phyloP scores from a whole-genome alignment of 2,888 invertebrate genomes.

The Pherbina coryleti region DNA sequence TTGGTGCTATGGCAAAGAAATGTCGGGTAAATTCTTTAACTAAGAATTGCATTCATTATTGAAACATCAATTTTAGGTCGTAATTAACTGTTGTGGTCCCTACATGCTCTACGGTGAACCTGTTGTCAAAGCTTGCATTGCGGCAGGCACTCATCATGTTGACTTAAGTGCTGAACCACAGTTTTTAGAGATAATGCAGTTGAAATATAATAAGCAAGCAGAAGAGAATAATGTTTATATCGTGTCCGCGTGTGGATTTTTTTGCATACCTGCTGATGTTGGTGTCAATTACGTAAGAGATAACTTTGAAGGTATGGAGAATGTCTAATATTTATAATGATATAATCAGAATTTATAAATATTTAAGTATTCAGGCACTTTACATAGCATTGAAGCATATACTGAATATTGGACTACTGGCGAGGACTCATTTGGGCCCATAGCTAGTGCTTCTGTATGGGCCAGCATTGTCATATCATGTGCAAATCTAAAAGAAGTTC shows the following conservation, averaged over 20 bases:
- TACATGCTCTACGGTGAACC: conserved; percentile 86
- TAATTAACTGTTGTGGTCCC: conserved; percentile 93
- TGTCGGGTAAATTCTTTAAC: conserved; percentile 72
- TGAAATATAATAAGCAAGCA: conserved; percentile 80
- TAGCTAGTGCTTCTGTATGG: conserved; percentile 44
- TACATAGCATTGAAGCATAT: conserved; percentile 48
- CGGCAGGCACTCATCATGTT: conserved; percentile 82
- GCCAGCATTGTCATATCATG: conserved; percentile 39
- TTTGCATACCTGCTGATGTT: conserved; percentile 89
- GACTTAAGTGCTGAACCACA: conserved; percentile 92
- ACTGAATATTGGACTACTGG: conserved; percentile 40
- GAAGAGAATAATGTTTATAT: conserved; percentile 82
- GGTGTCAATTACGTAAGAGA: conserved; percentile 80
- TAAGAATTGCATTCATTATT: neutral
- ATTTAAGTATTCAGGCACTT: conserved; percentile 42
- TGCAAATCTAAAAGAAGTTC: conserved; percentile 21
- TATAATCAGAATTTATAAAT: neutral
- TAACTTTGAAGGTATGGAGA: conserved; percentile 74
- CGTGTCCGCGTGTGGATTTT: conserved; percentile 90
- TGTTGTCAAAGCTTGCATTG: conserved; percentile 79
- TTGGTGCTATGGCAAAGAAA: conserved; percentile 82
- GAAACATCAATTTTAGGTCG: conserved; percentile 46
- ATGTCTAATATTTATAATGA: neutral
- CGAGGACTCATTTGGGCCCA: conserved; percentile 30
- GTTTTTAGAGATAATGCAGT: conserved; percentile 85